Evolutionary conservation across 2,888 invertebrate genomes (phyloP), one percentile per base, ranked within the genome.

Genomic region (Campoplex capitator): DNA sequence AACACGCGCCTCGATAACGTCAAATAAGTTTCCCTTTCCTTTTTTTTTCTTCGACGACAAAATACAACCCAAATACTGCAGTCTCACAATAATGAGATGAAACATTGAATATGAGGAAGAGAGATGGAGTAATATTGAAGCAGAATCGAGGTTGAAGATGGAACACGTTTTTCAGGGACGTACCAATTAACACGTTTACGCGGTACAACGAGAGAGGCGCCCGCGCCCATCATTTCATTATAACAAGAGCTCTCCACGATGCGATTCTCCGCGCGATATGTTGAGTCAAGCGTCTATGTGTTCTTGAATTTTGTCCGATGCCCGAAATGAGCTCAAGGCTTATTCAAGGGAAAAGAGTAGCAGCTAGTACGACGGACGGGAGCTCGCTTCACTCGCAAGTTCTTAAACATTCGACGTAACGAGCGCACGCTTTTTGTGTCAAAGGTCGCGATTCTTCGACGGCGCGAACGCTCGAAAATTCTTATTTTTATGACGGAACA

Each of bases 241-340:
- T 67, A 74, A 84, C 67, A 51, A 79, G 78, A 87, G 82, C 71
- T 42, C 77, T 81, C 13, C 13, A 42, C 79, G 38, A 23, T 6
- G 38, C 38, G 45, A 28, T 42, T n/a, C 45, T 62, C 56, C 73
- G 23, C 73, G 54, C 70, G 78, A 78, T 28, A 58, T 70, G 58
- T 77, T 70, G 51, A 78, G 78, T 82, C 86, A 56, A 68, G 67
- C 77, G 79, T 70, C 73, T 65, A 58, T 78, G 78, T 75, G 80
- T 73, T 76, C 80, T 75, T 73, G 78, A 79, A 79, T 79, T 70
- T 70, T 78, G 84, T 65, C 58, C 23, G 80, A 84, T 81, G 78
- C 78, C 74, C 78, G 84, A 84, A 84, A 65, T 82, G 84, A 87
- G 87, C 87, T 87, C 87, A 87, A 87, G 84, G 87, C 70, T 87